These are phyloP conservation scores for Lasioglossum albipes DNA, from an alignment of 1,140 invertebrate species.

Conservation along the genomic window DNA sequence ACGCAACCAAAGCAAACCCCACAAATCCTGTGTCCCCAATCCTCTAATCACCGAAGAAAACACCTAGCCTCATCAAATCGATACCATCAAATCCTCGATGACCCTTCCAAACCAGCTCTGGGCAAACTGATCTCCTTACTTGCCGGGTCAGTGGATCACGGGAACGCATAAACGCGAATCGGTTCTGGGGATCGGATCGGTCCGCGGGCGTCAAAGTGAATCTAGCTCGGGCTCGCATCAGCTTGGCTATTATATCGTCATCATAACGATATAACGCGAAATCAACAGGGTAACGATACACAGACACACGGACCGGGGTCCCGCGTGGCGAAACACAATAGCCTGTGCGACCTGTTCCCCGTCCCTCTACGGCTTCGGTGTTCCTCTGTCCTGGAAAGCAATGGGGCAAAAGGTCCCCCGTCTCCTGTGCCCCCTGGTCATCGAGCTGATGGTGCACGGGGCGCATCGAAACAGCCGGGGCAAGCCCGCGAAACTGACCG, in stretches of 20 bases:
- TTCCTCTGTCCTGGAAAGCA: conserved; percentile 18
- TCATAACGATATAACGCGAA: conserved; percentile 79
- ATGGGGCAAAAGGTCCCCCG: conserved; percentile 5
- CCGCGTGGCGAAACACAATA: conserved; percentile 76
- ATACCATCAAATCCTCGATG: too few relatives aligned
- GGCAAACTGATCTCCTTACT: too few relatives aligned
- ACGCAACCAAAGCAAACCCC: too few relatives aligned
- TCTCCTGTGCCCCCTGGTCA: conserved; percentile 19
- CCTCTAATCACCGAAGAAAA: too few relatives aligned
- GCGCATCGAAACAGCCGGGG: conserved; percentile 51
- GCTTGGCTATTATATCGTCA: conserved; percentile 78
- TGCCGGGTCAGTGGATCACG: background rate
- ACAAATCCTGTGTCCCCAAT: too few relatives aligned
- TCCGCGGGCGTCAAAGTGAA: conserved; percentile 69
- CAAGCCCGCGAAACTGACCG: conserved; percentile 64
- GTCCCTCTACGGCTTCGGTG: conserved; percentile 1
- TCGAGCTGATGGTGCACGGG: conserved; percentile 1
- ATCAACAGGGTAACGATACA: conserved; percentile 79
- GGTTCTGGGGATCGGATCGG: background rate
- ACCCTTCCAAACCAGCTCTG: too few relatives aligned
- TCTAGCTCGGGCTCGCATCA: conserved; percentile 67
- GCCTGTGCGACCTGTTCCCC: conserved; percentile 48
- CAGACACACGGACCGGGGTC: conserved; percentile 61
- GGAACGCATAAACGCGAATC: background rate
- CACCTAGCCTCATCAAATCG: too few relatives aligned